Percentiles rank a stretch among this genome's conserved stretches.
Evolutionary conservation across 2,888 invertebrate genomes (phyloP).

Genomic region (Octonoba sinensis): DNA sequence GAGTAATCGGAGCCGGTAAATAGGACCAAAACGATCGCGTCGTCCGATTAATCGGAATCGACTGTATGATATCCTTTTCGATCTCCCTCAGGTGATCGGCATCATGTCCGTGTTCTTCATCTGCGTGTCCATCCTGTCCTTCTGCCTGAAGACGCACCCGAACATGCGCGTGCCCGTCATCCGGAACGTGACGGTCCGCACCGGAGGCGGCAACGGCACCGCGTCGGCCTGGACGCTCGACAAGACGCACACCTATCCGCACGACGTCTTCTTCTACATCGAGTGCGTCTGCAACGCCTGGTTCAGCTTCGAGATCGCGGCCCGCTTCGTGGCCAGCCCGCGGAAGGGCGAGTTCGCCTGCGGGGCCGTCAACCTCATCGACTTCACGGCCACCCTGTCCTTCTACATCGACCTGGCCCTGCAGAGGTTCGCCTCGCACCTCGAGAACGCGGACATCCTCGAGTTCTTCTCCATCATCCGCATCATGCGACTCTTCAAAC

Average conservation of each 20-base stretch:
- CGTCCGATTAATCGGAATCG: too few relatives aligned
- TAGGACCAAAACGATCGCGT: too few relatives aligned
- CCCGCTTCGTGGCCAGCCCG: conserved; percentile 90
- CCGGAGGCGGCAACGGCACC: conserved; percentile 44
- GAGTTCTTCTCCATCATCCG: conserved; percentile 96
- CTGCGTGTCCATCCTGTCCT: conserved; percentile 93
- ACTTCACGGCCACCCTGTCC: conserved; percentile 91
- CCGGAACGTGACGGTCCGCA: conserved; percentile 67
- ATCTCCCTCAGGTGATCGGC: conserved; percentile 87
- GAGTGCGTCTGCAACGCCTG: conserved; percentile 94
- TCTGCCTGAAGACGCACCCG: conserved; percentile 96
- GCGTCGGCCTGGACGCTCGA: conserved; percentile 67
- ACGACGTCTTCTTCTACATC: conserved; percentile 87
- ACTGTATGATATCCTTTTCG: too few relatives aligned
- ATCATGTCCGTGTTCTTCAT: conserved; percentile 95
- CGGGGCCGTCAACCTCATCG: conserved; percentile 94
- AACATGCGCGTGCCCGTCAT: conserved; percentile 79
- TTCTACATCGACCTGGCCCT: conserved; percentile 90
- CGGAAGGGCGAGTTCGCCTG: conserved; percentile 85
- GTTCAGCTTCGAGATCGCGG: conserved; percentile 93
- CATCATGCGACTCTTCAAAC: conserved; percentile 90
- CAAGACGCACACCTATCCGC: conserved; percentile 73
- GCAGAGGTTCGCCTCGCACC: conserved; percentile 68
- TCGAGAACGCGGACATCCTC: conserved; percentile 82
- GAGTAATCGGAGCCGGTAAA: too few relatives aligned